Evolutionary conservation across 2,113 vertebrate genomes (phyloP).

Genomic region (Falcunculus frontatus): DNA sequence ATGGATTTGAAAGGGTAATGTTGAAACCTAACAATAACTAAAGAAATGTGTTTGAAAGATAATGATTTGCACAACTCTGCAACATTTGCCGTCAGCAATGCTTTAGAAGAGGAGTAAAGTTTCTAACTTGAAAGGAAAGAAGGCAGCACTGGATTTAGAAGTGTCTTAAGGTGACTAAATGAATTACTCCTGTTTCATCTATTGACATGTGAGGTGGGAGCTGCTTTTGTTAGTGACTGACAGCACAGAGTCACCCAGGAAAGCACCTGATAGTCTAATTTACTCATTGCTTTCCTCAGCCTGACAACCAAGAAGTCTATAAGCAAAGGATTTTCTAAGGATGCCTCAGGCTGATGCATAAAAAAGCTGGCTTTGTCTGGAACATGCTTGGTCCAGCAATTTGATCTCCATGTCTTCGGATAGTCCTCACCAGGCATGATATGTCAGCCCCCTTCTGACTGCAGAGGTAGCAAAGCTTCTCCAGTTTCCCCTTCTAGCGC

Average conservation of each 20-base stretch:
- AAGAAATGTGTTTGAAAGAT: neutral
- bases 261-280: neutral
- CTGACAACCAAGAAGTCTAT: neutral
- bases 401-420: neutral
- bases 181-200: slow-evolving; percentile 22
- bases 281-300: neutral
- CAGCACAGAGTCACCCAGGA: slow-evolving; percentile 21
- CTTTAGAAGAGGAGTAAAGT: slow-evolving; percentile 11
- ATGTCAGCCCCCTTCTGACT: neutral
- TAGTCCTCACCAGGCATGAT: neutral
- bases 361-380: neutral
- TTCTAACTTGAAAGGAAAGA: slow-evolving; percentile 27
- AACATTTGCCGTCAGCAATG: neutral
- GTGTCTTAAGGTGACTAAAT: neutral
- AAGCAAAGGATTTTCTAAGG: neutral
- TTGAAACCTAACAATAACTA: neutral
- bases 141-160: slow-evolving; percentile 2
- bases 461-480: neutral
- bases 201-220: neutral
- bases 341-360: neutral
- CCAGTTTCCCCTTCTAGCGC: neutral
- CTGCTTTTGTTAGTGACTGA: slow-evolving; percentile 41
- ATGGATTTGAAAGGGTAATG: neutral
- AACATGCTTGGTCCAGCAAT: neutral
- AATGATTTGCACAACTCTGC: neutral